Percentiles rank a stretch among this genome's conserved stretches.
Conservation (phyloP, 2,888 invertebrate genomes). For the Amphipoea lucens region DNA sequence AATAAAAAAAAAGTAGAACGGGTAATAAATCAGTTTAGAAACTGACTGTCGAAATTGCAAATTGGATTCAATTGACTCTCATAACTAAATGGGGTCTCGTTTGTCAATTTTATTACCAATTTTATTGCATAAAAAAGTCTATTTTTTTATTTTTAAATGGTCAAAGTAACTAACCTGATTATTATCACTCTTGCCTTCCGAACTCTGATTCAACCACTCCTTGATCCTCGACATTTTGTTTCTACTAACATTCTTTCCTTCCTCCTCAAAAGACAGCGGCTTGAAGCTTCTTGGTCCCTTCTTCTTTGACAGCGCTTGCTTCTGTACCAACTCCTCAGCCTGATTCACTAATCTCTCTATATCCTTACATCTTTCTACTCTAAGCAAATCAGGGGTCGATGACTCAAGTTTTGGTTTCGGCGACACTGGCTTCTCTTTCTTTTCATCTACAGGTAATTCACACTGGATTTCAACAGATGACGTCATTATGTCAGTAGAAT, state of each 20-base stretch:
- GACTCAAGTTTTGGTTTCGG: constrained; percentile 83
- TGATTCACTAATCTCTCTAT: constrained; percentile 94
- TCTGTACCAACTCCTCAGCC: constrained; percentile 94
- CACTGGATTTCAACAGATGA: constrained; percentile 88
- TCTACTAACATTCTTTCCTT: constrained; percentile 85
- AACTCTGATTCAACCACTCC: constrained; percentile 92
- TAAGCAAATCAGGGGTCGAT: constrained; percentile 86
- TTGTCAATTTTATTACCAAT: constrained; percentile 2
- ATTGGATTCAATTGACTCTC: constrained; percentile 27
- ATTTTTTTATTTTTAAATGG: background rate
- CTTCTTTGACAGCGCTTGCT: constrained; percentile 89
- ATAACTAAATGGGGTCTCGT: background rate
- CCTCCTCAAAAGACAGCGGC: constrained; percentile 89
- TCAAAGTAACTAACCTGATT: constrained; percentile 79
- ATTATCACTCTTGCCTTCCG: constrained; percentile 83
- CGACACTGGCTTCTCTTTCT: constrained; percentile 77
- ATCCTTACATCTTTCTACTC: constrained; percentile 90
- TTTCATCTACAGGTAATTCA: constrained; percentile 82
- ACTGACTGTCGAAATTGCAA: constrained; percentile 2
- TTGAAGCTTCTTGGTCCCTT: constrained; percentile 87
- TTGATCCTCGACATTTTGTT: constrained; percentile 92
- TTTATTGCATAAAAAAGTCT: background rate
- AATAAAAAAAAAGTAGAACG: background rate
- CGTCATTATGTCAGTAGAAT: constrained; percentile 88
- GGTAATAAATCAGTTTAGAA: constrained; percentile 9